phyloP scores from a whole-genome alignment of 1,140 invertebrate species.

The Macrosteles quadrilineatus region DNA sequence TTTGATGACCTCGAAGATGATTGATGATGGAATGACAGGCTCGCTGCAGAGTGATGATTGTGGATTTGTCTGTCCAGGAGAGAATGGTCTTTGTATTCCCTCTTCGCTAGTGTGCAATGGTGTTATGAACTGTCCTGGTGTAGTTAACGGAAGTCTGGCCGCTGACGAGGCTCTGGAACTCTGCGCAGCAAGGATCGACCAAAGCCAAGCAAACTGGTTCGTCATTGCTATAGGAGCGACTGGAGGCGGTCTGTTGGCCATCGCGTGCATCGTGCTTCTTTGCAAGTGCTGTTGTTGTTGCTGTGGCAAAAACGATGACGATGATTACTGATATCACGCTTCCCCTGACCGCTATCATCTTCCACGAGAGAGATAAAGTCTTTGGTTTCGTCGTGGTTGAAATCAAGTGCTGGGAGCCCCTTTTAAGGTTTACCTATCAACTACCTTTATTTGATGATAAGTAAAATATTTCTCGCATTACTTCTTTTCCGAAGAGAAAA shows the following conservation, averaged over 20 bases:
- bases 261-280: constrained; percentile 51
- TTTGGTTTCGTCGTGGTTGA: background rate
- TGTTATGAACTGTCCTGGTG: constrained; percentile 80
- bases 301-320: constrained; percentile 36
- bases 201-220: constrained; percentile 56
- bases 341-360: background rate
- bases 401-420: background rate
- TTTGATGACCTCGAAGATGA: constrained; percentile 69
- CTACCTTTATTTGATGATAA: background rate
- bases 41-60: constrained; percentile 32
- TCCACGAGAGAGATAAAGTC: constrained; percentile 8
- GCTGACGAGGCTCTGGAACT: constrained; percentile 56
- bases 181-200: constrained; percentile 51
- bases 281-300: constrained; percentile 54
- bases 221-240: constrained; percentile 55
- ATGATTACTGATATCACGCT: constrained; percentile 40
- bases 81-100: constrained; percentile 78
- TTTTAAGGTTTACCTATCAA: background rate
- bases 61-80: constrained; percentile 77
- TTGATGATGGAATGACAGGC: constrained; percentile 54
- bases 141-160: constrained; percentile 36
- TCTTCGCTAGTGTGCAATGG: constrained; percentile 81
- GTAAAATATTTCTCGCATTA: background rate
- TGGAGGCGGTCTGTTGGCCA: constrained; percentile 51
- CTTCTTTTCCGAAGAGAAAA: background rate